These are phyloP conservation scores for Neoitamus cyanurus DNA, from an alignment of 2,888 invertebrate genomes.

Conservation along the genomic window DNA sequence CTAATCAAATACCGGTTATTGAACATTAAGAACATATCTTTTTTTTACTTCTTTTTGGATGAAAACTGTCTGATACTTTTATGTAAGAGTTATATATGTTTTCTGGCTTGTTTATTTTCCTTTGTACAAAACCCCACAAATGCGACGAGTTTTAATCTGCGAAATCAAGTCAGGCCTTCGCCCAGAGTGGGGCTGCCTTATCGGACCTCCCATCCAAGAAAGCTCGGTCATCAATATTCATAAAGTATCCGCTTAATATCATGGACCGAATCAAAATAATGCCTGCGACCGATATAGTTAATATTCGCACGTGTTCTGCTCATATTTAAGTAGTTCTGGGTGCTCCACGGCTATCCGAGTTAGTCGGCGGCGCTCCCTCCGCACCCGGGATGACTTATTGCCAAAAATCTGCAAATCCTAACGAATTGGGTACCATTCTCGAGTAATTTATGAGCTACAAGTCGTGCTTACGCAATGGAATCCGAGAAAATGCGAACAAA, in stretches of 20 bases:
- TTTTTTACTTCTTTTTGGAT: no score
- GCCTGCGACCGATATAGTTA: slow-evolving; percentile 28
- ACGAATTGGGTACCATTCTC: slow-evolving; percentile 50
- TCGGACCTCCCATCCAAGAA: neutral
- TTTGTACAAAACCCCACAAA: neutral
- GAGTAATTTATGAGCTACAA: slow-evolving; percentile 50
- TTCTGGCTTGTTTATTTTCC: neutral
- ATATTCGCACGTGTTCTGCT: slow-evolving; percentile 44
- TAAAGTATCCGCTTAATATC: slow-evolving; percentile 26
- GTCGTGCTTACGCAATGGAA: slow-evolving; percentile 53
- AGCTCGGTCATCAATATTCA: slow-evolving; percentile 36
- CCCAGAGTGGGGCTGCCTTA: neutral
- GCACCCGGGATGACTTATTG: slow-evolving; percentile 45
- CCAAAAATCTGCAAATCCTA: slow-evolving; percentile 50
- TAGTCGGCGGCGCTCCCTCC: neutral
- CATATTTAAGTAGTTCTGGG: slow-evolving; percentile 30
- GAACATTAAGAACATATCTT: no score
- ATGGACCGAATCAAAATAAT: slow-evolving; percentile 30
- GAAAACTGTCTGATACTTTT: no score
- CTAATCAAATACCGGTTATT: no score
- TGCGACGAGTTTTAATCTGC: neutral
- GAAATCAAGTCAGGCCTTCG: neutral
- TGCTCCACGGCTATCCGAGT: neutral
- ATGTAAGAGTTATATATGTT: no score
- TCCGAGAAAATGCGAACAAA: slow-evolving; percentile 47